Conservation (phyloP, 2,113 vertebrate species). For the Lipotes vexillifer region DNA sequence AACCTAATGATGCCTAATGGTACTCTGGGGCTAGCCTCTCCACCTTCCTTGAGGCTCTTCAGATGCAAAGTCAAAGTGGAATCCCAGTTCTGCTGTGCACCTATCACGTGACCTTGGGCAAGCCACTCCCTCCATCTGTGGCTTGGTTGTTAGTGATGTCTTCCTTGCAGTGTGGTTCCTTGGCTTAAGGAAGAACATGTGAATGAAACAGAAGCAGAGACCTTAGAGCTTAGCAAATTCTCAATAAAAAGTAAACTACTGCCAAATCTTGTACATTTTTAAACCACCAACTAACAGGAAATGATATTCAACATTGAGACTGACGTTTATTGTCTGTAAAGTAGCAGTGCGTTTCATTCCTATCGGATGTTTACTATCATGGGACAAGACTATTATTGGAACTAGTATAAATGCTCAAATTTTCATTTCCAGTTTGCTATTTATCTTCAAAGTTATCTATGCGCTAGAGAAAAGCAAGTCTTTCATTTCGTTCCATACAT, state of each 20-base stretch:
- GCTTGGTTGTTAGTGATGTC: background rate
- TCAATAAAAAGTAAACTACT: background rate
- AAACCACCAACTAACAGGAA: background rate
- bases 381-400: background rate
- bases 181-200: background rate
- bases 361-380: background rate
- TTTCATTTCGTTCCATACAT: background rate
- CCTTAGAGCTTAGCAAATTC: background rate
- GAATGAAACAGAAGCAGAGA: background rate
- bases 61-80: background rate
- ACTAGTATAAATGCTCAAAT: background rate
- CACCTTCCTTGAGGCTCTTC: background rate
- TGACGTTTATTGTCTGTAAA: background rate
- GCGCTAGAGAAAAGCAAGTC: background rate
- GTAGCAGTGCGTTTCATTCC: background rate
- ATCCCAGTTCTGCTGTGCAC: background rate
- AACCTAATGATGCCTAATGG: background rate
- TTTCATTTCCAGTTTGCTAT: background rate
- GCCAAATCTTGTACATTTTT: background rate
- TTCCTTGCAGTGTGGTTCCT: background rate
- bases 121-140: background rate
- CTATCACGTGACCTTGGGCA: background rate
- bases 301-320: background rate
- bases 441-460: constrained; percentile 1
- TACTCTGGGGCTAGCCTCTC: background rate